Base-by-base conservation (phyloP, 2,888 invertebrate species). In the Drosophila ezoana region DNA sequence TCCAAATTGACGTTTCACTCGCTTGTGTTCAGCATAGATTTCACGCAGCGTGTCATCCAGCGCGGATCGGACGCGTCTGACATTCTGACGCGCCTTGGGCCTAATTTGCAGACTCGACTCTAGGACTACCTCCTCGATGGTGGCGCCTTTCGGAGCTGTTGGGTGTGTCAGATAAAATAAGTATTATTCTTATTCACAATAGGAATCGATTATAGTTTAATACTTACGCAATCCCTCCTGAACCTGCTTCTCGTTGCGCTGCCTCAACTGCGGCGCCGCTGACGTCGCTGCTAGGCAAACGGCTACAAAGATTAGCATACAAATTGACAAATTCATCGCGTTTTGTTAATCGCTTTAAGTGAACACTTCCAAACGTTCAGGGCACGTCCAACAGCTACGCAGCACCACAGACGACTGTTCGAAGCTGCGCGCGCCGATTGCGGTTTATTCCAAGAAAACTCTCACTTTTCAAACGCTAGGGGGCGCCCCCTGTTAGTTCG, bases 41-140 rank as follows among this genome's bases (percentile, higher is more conserved):
- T 64, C 74, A 8, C 37, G 63, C 1, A 76, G 68, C 1, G 63
- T 18, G 18, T 72, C 64, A 5, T 48, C 61, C 5, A 74, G 37
- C 11, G 72, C 60, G 0, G 89, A 75, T 4, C 85, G 86, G 33
- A 71, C 90, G 11, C 75, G 77, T 56, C 79, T 51, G 16, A 74
- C 81, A 28, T 67, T 79, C 13, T 58, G 72, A 20, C 79, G 83
- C n/a, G 85, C 70, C 66, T 93, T 93, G 14, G 92, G 91, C 61
- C 91, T 91, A 16, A 93, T 93, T 38, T 92, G 91, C 40, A 93
- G 85, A 35, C 92, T 92, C 2, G 93, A 93, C 76, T 93, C 93
- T 2, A 93, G 93, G 3, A 93, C 92, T n/a, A 93, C 93, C 87
- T 93, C 93, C 80, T 93, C 93, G 66, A 92, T 85, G 11, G 90